Evolutionary conservation across 37 sponge, comb jelly and placozoan genomes (phyloP).

Genomic region (Cladorhizidae sp.): DNA sequence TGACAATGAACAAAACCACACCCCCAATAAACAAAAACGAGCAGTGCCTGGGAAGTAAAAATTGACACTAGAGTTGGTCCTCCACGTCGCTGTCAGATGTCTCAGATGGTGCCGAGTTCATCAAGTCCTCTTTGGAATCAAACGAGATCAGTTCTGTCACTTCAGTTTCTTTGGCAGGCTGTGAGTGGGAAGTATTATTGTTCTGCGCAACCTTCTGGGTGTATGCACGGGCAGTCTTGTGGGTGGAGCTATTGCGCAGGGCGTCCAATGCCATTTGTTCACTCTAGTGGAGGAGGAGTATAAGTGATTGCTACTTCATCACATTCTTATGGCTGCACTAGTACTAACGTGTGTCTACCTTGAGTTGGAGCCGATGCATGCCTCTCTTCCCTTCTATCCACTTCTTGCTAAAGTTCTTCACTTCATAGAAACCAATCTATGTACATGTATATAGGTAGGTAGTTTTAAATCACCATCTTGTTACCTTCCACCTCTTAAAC

Average conservation of each 20-base stretch:
- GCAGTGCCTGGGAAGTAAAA: too few relatives aligned
- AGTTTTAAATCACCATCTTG: too few relatives aligned
- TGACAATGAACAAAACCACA: too few relatives aligned
- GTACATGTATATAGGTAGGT: too few relatives aligned
- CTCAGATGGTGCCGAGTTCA: not conserved
- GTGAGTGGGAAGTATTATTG: too few relatives aligned
- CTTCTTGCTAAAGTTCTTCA: slow-evolving; percentile 15
- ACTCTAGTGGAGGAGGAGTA: not conserved
- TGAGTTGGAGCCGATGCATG: not conserved
- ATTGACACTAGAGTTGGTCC: not conserved
- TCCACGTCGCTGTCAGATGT: not conserved
- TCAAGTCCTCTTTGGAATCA: slow-evolving; percentile 8
- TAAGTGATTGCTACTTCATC: not conserved
- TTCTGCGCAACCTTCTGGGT: too few relatives aligned
- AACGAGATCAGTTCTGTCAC: not conserved
- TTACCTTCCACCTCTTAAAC: too few relatives aligned
- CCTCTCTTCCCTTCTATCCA: slow-evolving; percentile 4
- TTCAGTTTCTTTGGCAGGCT: too few relatives aligned
- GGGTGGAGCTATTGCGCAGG: not conserved
- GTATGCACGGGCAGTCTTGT: too few relatives aligned
- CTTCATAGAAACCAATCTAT: slow-evolving; percentile 12
- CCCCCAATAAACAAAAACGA: too few relatives aligned
- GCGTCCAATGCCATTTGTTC: not conserved
- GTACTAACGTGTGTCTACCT: not conserved
- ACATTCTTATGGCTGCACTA: too few relatives aligned